Base-by-base conservation (phyloP, 2,113 vertebrate species). In the Anolis sagrei region DNA sequence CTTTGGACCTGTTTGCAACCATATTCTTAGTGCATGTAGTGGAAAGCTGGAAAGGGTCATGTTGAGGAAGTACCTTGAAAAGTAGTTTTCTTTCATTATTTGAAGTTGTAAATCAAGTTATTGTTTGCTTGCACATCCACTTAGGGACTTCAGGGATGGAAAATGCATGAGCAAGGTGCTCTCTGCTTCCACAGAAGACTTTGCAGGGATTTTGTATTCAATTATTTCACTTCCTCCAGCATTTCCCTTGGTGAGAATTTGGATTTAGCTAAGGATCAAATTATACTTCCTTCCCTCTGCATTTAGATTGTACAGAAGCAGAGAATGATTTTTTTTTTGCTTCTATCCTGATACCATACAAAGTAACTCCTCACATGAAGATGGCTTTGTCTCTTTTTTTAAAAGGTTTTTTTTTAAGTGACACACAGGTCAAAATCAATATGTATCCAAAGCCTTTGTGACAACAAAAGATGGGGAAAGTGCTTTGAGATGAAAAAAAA, bases 321-420 rank as follows among this genome's bases (percentile, higher is more conserved):
- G 86, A 87, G 84, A 76, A 91, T 89, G 64, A 70, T 90, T 90
- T 89, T 95, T 93, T 44, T 91, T 44, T 91, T 91, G 89, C 89
- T 92, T 93, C 92, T 78, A 51, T 91, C 88, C 89, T 89, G 89
- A 93, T 86, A 92, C 78, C 85, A 90, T 92, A 91, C 90, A 94
- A 92, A 94, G 93, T 94, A 95, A 93, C 92, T 84, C 93, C 92
- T 92, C 23, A 0, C 81, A 92, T 91, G 92, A 92, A 93, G 94
- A 93, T 95, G 93, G 94, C 92, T 94, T 91, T 92, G 89, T 92
- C 93, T 70, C 92, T 95, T 93, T 14, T 73, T 21, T 84, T 13
- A 36, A 51, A 75, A 70, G 25, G 51, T 76, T 86, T 85, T 89
- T 88, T 78, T 86, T 29, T 89, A 94, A 88, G 87, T 86, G 87